These are phyloP conservation scores for Drosophila yakuba DNA, from an alignment of 1,140 invertebrate species.

Conservation along the genomic window DNA sequence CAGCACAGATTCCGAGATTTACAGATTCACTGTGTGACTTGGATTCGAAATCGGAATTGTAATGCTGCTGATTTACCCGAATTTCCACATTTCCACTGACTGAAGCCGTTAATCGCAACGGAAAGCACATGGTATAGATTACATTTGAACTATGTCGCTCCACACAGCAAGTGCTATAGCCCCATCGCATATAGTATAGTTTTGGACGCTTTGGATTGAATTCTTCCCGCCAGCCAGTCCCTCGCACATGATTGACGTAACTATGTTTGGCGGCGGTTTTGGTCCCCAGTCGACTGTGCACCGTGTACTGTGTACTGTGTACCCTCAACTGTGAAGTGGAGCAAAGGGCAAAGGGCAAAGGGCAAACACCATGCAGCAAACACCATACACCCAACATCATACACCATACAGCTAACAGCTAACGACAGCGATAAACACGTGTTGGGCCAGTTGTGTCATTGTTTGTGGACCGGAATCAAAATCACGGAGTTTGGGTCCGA, in stretches of 20 bases:
- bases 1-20: too few relatives aligned
- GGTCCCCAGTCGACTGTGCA: slow-evolving; percentile 12
- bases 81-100: neutral
- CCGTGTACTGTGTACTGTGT: too few relatives aligned
- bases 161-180: too few relatives aligned
- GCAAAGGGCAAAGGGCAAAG: slow-evolving; percentile 16
- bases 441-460: slow-evolving; percentile 30
- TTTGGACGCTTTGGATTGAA: too few relatives aligned
- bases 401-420: neutral
- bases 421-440: slow-evolving; percentile 29
- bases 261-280: slow-evolving; percentile 18
- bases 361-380: neutral
- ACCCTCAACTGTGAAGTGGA: slow-evolving; percentile 18
- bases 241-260: slow-evolving; percentile 34
- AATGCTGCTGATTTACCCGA: slow-evolving; percentile 2
- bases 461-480: slow-evolving; percentile 18
- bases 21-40: neutral
- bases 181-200: neutral
- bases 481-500: slow-evolving; percentile 10
- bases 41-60: neutral
- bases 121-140: slow-evolving; percentile 38
- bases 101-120: slow-evolving; percentile 17
- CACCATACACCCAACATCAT: too few relatives aligned
- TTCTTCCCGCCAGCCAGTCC: too few relatives aligned
- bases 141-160: slow-evolving; percentile 15